These are phyloP conservation scores for Electrona antarctica DNA, from an alignment of 2,113 vertebrate genomes.

Conservation along the genomic window DNA sequence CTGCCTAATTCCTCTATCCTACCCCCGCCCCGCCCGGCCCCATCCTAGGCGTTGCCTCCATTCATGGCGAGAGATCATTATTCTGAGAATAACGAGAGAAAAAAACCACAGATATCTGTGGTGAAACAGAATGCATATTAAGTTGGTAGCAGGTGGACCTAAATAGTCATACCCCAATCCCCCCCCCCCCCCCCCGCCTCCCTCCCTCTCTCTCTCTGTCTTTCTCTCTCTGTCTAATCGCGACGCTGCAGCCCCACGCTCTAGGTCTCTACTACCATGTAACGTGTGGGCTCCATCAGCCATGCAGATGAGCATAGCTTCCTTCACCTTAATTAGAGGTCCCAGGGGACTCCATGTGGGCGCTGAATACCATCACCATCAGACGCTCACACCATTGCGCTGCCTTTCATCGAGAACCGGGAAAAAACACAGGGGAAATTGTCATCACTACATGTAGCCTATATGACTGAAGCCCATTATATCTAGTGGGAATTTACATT, in stretches of 20 bases:
- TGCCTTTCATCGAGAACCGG: constrained; percentile 50
- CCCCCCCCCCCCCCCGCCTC: constrained; percentile 31
- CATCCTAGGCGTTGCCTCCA: constrained; percentile 44
- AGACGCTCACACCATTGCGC: constrained; percentile 46
- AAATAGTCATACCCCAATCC: constrained; percentile 11
- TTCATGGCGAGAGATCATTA: constrained; percentile 36
- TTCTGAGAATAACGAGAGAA: constrained; percentile 8
- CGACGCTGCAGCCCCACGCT: constrained; percentile 20
- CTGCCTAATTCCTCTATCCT: constrained; percentile 10
- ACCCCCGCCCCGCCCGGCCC: not conserved
- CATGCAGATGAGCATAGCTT: constrained; percentile 78
- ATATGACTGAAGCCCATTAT: constrained; percentile 19
- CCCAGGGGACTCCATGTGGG: constrained; percentile 67
- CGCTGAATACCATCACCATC: constrained; percentile 51
- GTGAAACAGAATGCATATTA: constrained; percentile 68
- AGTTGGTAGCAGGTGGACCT: constrained; percentile 48
- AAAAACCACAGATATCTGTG: constrained; percentile 51
- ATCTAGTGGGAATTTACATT: constrained; percentile 29
- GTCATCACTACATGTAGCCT: constrained; percentile 7
- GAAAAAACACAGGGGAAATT: constrained; percentile 38
- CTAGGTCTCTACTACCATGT: constrained; percentile 29
- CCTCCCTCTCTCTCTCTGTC: constrained; percentile 26
- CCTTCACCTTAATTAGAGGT: constrained; percentile 80
- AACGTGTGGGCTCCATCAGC: constrained; percentile 65
- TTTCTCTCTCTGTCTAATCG: constrained; percentile 32